These are phyloP conservation scores for Anhinga anhinga DNA, from an alignment of 2,113 vertebrate genomes.

Conservation along the genomic window DNA sequence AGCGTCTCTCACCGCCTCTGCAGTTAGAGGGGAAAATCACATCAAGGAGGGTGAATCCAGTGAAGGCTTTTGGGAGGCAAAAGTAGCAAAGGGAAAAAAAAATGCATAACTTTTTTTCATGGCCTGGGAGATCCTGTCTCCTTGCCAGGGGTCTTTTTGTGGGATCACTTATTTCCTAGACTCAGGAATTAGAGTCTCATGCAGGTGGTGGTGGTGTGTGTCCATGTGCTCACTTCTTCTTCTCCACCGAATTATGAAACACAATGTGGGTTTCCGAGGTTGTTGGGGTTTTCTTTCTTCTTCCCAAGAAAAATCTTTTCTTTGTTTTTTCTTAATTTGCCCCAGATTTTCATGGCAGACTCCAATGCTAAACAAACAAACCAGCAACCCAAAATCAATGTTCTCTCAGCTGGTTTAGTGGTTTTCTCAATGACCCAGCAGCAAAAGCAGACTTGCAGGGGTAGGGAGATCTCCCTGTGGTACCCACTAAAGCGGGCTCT, in stretches of 20 bases:
- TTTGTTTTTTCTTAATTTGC: constrained; percentile 37
- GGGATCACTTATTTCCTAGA: not conserved
- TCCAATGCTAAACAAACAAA: constrained; percentile 9
- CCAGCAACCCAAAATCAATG: not conserved
- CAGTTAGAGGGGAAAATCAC: not conserved
- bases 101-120: not conserved
- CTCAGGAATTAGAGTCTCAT: not conserved
- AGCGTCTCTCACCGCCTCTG: not conserved
- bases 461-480: not conserved
- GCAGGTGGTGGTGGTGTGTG: not conserved
- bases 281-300: not conserved
- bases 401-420: not conserved
- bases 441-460: not conserved
- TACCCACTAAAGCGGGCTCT: not conserved
- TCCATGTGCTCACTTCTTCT: not conserved
- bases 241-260: not conserved
- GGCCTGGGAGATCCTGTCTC: not conserved
- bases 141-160: not conserved
- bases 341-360: constrained; percentile 6
- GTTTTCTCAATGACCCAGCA: not conserved
- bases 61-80: not conserved
- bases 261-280: not conserved
- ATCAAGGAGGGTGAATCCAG: not conserved
- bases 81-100: not conserved
- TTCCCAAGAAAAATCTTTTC: not conserved